Percentiles rank a stretch among this genome's conserved stretches.
Conservation (phyloP, 2,113 vertebrate species). For the Nymphicus hollandicus region DNA sequence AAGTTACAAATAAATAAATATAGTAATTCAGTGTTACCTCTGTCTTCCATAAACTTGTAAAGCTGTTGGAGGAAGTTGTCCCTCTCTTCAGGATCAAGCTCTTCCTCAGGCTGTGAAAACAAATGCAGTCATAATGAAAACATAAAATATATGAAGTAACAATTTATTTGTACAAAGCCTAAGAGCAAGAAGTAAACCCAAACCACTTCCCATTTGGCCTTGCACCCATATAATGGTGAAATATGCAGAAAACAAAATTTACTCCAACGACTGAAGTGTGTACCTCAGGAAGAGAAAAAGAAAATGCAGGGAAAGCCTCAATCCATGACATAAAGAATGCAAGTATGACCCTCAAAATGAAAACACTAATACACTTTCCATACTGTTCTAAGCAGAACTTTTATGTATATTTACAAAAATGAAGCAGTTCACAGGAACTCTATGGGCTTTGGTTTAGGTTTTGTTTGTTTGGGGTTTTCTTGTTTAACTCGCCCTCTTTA, state of each 20-base stretch:
- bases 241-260: background rate
- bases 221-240: background rate
- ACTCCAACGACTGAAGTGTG: background rate
- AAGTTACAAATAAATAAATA: background rate
- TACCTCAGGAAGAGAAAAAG: background rate
- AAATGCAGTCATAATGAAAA: constrained; percentile 23
- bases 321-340: background rate
- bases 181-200: background rate
- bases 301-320: background rate
- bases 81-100: constrained; percentile 94
- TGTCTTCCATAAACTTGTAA: constrained; percentile 99
- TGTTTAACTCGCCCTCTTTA: background rate
- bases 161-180: background rate
- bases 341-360: background rate
- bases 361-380: background rate
- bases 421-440: background rate
- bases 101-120: constrained; percentile 88
- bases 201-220: background rate
- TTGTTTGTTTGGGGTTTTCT: background rate
- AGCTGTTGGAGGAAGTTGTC: constrained; percentile 98
- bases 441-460: background rate
- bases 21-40: constrained; percentile 68
- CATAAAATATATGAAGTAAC: background rate
- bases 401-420: background rate
- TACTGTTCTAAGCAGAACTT: background rate